phyloP scores from a whole-genome alignment of 2,113 vertebrate genomes.

The Copsychus sechellarum region DNA sequence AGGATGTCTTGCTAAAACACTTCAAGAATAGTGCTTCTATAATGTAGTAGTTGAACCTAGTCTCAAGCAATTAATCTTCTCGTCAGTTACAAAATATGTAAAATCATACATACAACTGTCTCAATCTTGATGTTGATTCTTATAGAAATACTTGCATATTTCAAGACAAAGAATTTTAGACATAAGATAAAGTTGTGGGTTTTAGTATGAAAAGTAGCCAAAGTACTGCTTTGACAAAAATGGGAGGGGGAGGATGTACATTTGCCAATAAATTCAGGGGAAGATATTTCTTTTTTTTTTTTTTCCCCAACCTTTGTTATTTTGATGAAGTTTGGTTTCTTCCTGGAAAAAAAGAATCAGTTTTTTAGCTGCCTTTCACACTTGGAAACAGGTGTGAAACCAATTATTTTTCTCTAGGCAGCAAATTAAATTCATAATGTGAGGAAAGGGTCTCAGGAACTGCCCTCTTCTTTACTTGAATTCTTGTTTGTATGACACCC shows the following conservation, averaged over 20 bases:
- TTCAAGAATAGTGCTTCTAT: background rate
- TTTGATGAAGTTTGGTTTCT: background rate
- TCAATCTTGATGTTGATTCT: background rate
- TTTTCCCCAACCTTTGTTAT: background rate
- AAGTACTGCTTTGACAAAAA: background rate
- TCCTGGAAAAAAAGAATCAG: background rate
- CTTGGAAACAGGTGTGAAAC: background rate
- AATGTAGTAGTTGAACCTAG: background rate
- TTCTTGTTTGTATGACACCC: background rate
- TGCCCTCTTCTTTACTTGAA: background rate
- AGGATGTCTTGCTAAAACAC: background rate
- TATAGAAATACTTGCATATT: background rate
- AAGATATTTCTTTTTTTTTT: background rate
- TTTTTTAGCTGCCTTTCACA: background rate
- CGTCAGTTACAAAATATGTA: background rate
- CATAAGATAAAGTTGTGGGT: background rate
- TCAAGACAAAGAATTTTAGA: background rate
- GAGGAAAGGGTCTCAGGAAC: background rate
- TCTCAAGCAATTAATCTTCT: background rate
- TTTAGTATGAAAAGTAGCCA: background rate
- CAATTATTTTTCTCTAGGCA: background rate
- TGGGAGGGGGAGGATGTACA: accelerated
- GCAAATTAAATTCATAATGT: background rate
- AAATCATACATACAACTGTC: background rate
- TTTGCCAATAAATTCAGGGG: background rate